Evolutionary conservation across 1,140 invertebrate genomes (phyloP), one percentile per base, ranked within the genome.

Genomic region (Lamellibrachia luymesi): DNA sequence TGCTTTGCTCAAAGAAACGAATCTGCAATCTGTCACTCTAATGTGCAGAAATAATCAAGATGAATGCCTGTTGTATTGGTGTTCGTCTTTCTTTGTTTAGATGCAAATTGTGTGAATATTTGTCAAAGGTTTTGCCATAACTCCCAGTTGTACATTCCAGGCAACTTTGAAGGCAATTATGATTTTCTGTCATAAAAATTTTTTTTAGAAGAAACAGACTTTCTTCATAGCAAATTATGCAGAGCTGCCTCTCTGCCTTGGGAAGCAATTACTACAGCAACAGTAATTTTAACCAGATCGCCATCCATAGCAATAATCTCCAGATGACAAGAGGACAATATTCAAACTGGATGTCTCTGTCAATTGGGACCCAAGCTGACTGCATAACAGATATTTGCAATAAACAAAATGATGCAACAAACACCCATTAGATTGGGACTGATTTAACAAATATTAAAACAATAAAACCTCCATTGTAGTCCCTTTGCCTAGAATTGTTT

Each of bases 11-110:
- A 17, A 80, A 80, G 64, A 80, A 10, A 80, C 64, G 2, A 80
- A 80, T 80, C 6, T 80, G 6, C 64, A 80, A 80, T 80, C 64
- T 22, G 64, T 80, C 64, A 80, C 64, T 80, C 64, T 22, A 80
- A 80, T 80, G 64, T 80, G 13, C 64, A 80, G 64, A 80, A 80
- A 80, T 80, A 80, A 80, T 80, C 64, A 80, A 80, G 64, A 80
- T 22, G 17, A 17, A 80, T 80, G 64, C 64, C 13, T 22, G 64
- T 22, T 80, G 64, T 80, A 2, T 80, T 10, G 2, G 13, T 6
- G 13, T 80, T 17, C 25, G 64, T 22, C 17, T 80, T 17, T 22
- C 64, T 80, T 80, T 80, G 64, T 80, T 80, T 80, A 80, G 17
- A 80, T 80, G 13, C 64, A 80, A 10, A 10, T 22, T 22, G 64